Conservation (phyloP, 1,140 invertebrate species). For the Aphelenchoides besseyi region DNA sequence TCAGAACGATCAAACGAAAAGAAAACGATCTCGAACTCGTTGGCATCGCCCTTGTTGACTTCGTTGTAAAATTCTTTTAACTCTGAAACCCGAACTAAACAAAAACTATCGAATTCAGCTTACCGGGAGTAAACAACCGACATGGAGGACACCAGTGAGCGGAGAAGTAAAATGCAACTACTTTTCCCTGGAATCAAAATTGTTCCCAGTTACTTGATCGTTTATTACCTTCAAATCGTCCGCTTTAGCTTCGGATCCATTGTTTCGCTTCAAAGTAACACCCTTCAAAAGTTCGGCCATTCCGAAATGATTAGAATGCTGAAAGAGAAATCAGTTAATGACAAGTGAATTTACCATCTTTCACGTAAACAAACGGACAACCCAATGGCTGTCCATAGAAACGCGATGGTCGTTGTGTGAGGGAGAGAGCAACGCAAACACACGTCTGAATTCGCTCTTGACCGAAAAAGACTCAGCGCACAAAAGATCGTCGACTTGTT, state of each 20-base stretch:
- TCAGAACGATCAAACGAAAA: conserved; percentile 63
- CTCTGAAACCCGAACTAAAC: background rate
- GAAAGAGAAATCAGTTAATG: background rate
- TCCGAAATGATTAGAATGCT: background rate
- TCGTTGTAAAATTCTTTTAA: conserved; percentile 51
- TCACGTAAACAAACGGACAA: too few species aligned
- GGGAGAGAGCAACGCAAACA: too few species aligned
- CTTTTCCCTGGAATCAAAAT: background rate
- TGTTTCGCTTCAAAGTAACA: conserved; percentile 7
- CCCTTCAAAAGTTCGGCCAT: conserved; percentile 20
- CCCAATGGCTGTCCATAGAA: too few species aligned
- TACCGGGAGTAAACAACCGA: conserved; percentile 36
- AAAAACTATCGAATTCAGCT: background rate
- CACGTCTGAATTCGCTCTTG: too few species aligned
- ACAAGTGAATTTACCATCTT: background rate
- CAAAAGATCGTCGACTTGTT: background rate
- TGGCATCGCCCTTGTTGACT: conserved; percentile 22
- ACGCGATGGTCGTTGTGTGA: too few species aligned
- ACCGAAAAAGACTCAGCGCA: background rate
- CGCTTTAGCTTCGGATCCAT: background rate
- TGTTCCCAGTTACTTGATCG: background rate
- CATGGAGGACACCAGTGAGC: conserved; percentile 60
- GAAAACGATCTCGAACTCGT: conserved; percentile 63
- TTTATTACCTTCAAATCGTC: background rate
- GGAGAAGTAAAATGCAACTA: conserved; percentile 52